These are phyloP conservation scores for Jacana jacana DNA, from an alignment of 2,113 vertebrate species.

Conservation along the genomic window DNA sequence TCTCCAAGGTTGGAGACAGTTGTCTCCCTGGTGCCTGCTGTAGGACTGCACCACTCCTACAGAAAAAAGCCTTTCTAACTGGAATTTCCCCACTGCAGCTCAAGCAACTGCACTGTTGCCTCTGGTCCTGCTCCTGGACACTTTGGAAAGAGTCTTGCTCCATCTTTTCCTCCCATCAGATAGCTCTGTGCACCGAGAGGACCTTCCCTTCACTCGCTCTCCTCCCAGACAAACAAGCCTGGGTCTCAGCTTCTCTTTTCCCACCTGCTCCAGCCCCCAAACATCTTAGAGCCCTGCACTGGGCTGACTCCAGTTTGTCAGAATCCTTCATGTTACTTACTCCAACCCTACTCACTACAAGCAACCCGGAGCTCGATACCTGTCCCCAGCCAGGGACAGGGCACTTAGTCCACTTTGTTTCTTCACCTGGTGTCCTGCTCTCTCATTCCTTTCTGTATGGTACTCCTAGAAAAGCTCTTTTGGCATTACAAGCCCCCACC, in stretches of 20 bases:
- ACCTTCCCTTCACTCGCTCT: not conserved
- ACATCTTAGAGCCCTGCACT: not conserved
- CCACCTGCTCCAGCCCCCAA: not conserved
- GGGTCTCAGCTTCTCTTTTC: not conserved
- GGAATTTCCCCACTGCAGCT: not conserved
- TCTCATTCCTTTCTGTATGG: not conserved
- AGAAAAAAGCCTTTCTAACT: not conserved
- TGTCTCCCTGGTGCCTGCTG: not conserved
- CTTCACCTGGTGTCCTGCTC: not conserved
- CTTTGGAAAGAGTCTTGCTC: not conserved
- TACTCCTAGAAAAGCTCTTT: not conserved
- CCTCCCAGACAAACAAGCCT: not conserved
- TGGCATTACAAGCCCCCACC: not conserved
- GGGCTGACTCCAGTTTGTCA: not conserved
- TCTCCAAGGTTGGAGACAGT: not conserved
- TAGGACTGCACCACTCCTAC: not conserved
- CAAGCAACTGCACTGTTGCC: too few species aligned
- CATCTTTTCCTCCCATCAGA: not conserved
- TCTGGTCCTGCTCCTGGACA: not conserved
- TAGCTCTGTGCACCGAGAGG: not conserved
- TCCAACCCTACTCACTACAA: not conserved
- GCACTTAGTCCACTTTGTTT: not conserved
- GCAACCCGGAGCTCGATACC: not conserved
- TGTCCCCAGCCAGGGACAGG: not conserved
- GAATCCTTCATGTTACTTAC: not conserved